A percentile compares a stretch with the other conserved stretches of the same genome.
Evolutionary conservation across 2,888 invertebrate species (phyloP).

Genomic region (Hypselothyrea guttata): DNA sequence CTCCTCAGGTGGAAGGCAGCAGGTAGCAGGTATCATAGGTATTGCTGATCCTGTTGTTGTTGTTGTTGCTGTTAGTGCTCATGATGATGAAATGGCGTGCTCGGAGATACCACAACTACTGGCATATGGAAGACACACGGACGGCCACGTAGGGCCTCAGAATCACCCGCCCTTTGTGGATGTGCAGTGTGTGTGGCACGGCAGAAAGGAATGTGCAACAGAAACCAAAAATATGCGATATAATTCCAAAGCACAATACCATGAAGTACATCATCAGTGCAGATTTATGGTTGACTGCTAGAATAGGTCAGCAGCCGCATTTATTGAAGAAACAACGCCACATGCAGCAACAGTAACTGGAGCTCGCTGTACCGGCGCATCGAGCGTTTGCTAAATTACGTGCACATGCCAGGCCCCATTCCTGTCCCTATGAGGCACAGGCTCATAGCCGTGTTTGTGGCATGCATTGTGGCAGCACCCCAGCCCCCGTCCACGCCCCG

Average conservation of each 20-base stretch:
- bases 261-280: constrained; percentile 79
- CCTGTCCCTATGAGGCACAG: constrained; percentile 7
- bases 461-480: constrained; percentile 30
- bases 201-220: constrained; percentile 77
- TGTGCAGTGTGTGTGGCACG: constrained; percentile 49
- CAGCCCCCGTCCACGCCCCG: constrained; percentile 2
- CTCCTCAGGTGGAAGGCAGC: constrained; percentile 42
- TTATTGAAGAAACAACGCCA: constrained; percentile 60
- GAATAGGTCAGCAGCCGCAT: constrained; percentile 79
- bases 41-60: constrained; percentile 35
- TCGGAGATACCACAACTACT: constrained; percentile 40
- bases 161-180: constrained; percentile 8
- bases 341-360: constrained; percentile 33
- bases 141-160: constrained; percentile 20
- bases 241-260: constrained; percentile 78
- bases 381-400: constrained; percentile 71
- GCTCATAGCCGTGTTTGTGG: constrained; percentile 41
- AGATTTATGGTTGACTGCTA: constrained; percentile 80
- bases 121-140: constrained; percentile 9
- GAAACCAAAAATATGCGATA: constrained; percentile 79
- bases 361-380: constrained; percentile 41
- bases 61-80: constrained; percentile 25
- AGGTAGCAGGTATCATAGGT: constrained; percentile 15
- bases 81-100: constrained; percentile 77
- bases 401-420: constrained; percentile 43